Conservation (phyloP, 2,797 vertebrate species). For the Gorsachius magnificus region DNA sequence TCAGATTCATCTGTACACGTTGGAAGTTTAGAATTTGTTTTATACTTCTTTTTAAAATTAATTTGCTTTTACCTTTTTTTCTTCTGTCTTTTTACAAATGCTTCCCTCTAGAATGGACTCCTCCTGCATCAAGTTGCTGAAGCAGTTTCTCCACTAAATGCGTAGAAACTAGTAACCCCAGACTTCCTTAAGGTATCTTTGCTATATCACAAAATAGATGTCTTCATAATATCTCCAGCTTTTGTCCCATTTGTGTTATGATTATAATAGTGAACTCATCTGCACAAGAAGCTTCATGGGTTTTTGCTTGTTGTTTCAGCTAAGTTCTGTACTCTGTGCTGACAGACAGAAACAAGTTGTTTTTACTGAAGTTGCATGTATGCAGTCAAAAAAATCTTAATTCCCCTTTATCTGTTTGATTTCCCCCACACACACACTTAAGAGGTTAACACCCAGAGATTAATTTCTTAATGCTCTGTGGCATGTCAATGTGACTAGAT, state of each 20-base stretch:
- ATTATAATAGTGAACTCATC: background rate
- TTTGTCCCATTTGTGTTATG: background rate
- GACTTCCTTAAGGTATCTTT: background rate
- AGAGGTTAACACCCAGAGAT: background rate
- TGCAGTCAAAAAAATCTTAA: background rate
- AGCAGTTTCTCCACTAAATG: background rate
- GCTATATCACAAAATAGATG: background rate
- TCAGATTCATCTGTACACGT: background rate
- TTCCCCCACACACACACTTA: no score
- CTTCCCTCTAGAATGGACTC: background rate
- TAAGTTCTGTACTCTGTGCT: background rate
- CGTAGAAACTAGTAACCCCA: background rate
- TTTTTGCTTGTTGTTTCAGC: background rate
- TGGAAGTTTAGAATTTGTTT: background rate
- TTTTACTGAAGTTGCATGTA: background rate
- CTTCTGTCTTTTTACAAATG: background rate
- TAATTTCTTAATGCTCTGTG: background rate
- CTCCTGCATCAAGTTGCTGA: background rate
- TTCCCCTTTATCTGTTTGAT: background rate
- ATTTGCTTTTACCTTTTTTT: background rate
- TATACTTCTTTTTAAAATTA: accelerated
- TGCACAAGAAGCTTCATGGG: background rate
- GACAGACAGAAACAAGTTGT: background rate
- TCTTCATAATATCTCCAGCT: background rate
- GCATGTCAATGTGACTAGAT: background rate